Percentiles rank a stretch among this genome's conserved stretches.
These are phyloP conservation scores for Pachycephus smyrnensis DNA, from an alignment of 2,888 invertebrate species.

Conservation along the genomic window DNA sequence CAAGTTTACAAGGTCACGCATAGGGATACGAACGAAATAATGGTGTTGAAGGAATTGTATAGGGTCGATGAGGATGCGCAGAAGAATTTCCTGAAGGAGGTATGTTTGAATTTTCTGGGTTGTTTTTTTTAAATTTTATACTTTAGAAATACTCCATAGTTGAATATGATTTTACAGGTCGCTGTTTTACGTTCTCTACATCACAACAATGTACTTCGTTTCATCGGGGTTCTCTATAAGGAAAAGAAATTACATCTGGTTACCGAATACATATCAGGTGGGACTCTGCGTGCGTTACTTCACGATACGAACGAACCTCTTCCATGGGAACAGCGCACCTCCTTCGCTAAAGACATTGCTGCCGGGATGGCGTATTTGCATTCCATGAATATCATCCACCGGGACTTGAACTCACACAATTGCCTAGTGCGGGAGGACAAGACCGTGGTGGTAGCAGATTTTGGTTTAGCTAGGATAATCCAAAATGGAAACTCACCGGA, in stretches of 20 bases:
- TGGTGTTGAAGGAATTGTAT: slow-evolving; percentile 95
- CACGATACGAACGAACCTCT: slow-evolving; percentile 79
- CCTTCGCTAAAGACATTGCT: slow-evolving; percentile 91
- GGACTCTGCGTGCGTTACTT: slow-evolving; percentile 87
- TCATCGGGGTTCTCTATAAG: slow-evolving; percentile 93
- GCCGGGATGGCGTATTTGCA: slow-evolving; percentile 95
- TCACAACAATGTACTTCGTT: slow-evolving; percentile 90
- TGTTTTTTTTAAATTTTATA: slow-evolving; percentile 12
- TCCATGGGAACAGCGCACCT: slow-evolving; percentile 84
- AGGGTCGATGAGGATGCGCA: slow-evolving; percentile 95
- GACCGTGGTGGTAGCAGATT: slow-evolving; percentile 95
- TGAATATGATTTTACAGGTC: slow-evolving; percentile 70
- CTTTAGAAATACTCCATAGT: slow-evolving; percentile 9
- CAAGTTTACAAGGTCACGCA: slow-evolving; percentile 93
- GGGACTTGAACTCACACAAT: slow-evolving; percentile 96
- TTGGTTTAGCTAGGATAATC: slow-evolving; percentile 90
- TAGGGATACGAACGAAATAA: slow-evolving; percentile 89
- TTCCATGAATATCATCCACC: slow-evolving; percentile 93
- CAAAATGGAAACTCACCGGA: slow-evolving; percentile 67
- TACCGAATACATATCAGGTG: slow-evolving; percentile 93
- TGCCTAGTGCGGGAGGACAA: slow-evolving; percentile 92
- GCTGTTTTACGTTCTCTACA: slow-evolving; percentile 90
- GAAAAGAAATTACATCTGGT: slow-evolving; percentile 92
- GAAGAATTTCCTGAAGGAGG: slow-evolving; percentile 94
- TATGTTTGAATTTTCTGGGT: slow-evolving; percentile 37